These are phyloP conservation scores for Hiodon tergisus DNA, from an alignment of 2,113 vertebrate species.

Conservation along the genomic window DNA sequence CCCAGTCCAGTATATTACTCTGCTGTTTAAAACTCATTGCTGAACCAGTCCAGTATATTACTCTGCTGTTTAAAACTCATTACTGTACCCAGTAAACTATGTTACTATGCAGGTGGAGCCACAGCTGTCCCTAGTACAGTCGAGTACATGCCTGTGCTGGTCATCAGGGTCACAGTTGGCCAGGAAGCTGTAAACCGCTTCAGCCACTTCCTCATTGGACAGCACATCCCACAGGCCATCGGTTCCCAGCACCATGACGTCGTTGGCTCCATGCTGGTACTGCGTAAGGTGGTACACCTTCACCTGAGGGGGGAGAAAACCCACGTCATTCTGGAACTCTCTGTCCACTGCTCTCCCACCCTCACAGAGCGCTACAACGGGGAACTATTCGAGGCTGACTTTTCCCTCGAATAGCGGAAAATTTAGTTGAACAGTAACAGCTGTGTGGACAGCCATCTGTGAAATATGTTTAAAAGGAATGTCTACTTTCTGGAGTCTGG, in stretches of 20 bases:
- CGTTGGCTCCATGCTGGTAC: constrained; percentile 79
- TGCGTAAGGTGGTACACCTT: constrained; percentile 79
- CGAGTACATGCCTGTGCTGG: constrained; percentile 76
- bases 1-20: too few species aligned
- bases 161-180: constrained; percentile 93
- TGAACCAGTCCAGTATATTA: too few species aligned
- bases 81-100: too few species aligned
- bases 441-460: too few species aligned
- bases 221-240: constrained; percentile 97
- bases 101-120: too few species aligned
- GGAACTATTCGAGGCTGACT: too few species aligned
- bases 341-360: not conserved
- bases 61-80: too few species aligned
- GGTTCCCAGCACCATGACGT: constrained; percentile 87
- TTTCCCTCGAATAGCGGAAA: too few species aligned
- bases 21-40: too few species aligned
- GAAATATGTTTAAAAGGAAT: too few species aligned
- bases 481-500: too few species aligned
- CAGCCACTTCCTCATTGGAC: constrained; percentile 89
- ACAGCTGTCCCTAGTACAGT: not conserved
- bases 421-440: too few species aligned
- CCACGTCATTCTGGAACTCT: not conserved
- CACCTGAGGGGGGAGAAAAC: constrained; percentile 61
- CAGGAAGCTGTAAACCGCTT: constrained; percentile 83
- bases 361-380: not conserved